A percentile compares a stretch with the other conserved stretches of the same genome.
Evolutionary conservation across 2,113 vertebrate genomes (phyloP).

Genomic region (Percina caprodes): DNA sequence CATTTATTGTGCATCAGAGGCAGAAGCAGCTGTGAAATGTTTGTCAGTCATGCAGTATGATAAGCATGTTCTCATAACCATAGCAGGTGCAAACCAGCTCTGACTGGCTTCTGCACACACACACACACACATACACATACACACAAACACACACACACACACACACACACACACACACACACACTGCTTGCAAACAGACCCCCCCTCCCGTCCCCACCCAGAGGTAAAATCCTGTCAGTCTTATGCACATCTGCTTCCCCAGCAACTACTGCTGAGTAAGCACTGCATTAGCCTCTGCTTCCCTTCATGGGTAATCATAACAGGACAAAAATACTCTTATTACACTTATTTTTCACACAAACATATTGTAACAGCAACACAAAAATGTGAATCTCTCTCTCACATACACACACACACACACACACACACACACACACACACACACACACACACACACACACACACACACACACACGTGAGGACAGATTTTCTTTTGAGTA

Average conservation of each 20-base stretch:
- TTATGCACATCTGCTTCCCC: slow-evolving; percentile 76
- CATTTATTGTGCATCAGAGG: slow-evolving; percentile 50
- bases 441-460: not conserved
- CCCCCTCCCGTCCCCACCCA: not conserved
- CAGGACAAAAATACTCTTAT: slow-evolving; percentile 58
- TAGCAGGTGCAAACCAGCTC: slow-evolving; percentile 78
- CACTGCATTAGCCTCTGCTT: slow-evolving; percentile 62
- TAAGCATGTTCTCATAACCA: slow-evolving; percentile 69
- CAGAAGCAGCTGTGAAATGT: slow-evolving; percentile 72
- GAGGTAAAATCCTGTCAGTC: slow-evolving; percentile 60
- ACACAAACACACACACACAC: slow-evolving; percentile 15
- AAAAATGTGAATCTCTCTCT: not conserved
- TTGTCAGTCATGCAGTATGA: slow-evolving; percentile 65
- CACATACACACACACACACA: not conserved
- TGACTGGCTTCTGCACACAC: slow-evolving; percentile 53
- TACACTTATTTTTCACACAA: slow-evolving; percentile 15
- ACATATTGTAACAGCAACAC: not conserved
- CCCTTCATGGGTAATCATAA: slow-evolving; percentile 57
- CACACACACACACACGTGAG: not conserved
- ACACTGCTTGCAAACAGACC: slow-evolving; percentile 33
- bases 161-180: slow-evolving; percentile 19
- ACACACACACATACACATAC: slow-evolving; percentile 25
- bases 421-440: not conserved
- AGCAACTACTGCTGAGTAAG: slow-evolving; percentile 70
- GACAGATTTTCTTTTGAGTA: slow-evolving; percentile 3